phyloP scores from a whole-genome alignment of 2,797 vertebrate genomes.

The Rhinichthys osculus region DNA sequence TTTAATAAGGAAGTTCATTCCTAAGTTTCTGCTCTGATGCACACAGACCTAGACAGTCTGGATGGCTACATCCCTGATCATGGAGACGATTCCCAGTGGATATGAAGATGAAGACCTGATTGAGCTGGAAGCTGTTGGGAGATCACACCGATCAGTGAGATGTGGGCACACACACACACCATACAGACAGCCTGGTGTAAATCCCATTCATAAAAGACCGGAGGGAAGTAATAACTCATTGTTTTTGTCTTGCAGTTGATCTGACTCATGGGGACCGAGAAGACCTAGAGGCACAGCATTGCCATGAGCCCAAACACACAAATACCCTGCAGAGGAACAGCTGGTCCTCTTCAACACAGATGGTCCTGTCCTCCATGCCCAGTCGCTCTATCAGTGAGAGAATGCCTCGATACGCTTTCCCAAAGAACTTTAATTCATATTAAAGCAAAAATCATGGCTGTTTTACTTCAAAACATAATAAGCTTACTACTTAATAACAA shows the following conservation, averaged over 20 bases:
- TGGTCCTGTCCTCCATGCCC: conserved; percentile 84
- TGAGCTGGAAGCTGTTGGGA: background rate
- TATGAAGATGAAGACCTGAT: background rate
- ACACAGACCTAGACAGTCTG: background rate
- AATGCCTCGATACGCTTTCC: background rate
- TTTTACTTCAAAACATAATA: background rate
- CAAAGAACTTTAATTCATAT: background rate
- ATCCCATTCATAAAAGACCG: background rate
- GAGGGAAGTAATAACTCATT: background rate
- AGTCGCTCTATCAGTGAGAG: conserved; percentile 85
- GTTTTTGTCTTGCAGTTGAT: conserved; percentile 17
- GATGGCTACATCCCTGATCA: background rate
- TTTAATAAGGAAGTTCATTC: background rate
- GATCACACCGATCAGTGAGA: background rate
- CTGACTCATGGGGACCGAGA: background rate
- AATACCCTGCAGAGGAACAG: conserved; percentile 19
- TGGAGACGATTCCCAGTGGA: background rate
- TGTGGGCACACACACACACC: background rate
- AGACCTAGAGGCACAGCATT: background rate
- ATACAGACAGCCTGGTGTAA: background rate
- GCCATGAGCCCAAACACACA: background rate
- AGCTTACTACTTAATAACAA: no score
- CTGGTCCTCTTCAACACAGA: conserved; percentile 72
- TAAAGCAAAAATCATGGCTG: background rate
- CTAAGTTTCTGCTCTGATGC: background rate